Base-by-base conservation (phyloP, 1,140 invertebrate species). In the Maniola jurtina region DNA sequence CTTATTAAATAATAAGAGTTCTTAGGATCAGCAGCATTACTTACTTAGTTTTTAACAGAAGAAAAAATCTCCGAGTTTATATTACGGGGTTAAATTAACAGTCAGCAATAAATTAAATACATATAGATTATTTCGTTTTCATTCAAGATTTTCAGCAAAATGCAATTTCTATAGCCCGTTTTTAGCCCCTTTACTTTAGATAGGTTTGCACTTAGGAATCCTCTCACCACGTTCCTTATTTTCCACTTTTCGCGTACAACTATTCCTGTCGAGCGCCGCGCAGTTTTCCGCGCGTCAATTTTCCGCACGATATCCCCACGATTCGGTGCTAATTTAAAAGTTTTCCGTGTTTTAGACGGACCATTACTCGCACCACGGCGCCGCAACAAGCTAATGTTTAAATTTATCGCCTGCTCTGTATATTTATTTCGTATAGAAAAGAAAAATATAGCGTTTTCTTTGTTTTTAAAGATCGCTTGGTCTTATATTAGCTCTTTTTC, bases 301-400 rank as follows among this genome's bases (percentile, higher is more conserved):
- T 85, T 82, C 81, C 81, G 70, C 74, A 69, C 81, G 73, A 85
- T 82, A 79, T 68, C 75, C 63, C 70, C 73, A 72, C 77, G 72
- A 81, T 83, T 82, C 79, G 77, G 70, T 77, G 73, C 81, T 81
- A 85, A 85, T 83, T 85, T 85, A 83, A 83, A 83, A 83, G 73
- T 80, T 85, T 80, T 66, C 66, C 70, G 71, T 76, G 68, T 73
- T 78, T 76, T 71, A 68, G 66, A 77, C 77, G 76, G 72, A 72
- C 77, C 80, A 85, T 85, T 85, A 81, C 78, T 68, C 74, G 55
- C 35, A 63, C 62, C 66, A 62, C 68, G 62, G 64, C 71, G 60
- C 55, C 55, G 36, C 67, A 76, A 73, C 63, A 70, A 68, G 69
- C 70, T 80, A 78, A 74, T 76, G 73, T 68, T 65, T 50, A 57